Evolutionary conservation across 2,797 vertebrate genomes (phyloP), one percentile per base, ranked within the genome.

Genomic region (Pempheris klunzingeri): DNA sequence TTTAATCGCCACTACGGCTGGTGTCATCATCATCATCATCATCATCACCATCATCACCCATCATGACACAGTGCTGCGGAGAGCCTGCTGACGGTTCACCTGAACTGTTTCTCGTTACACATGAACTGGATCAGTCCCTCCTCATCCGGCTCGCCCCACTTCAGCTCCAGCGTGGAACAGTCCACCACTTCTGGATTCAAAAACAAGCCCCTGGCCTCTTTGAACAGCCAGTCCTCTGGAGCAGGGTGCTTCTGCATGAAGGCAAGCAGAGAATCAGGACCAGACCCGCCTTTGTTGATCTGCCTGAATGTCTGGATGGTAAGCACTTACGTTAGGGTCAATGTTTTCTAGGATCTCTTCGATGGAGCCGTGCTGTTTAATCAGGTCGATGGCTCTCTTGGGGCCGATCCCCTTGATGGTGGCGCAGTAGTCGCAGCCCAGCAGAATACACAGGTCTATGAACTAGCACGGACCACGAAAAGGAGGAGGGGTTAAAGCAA

Each of bases 401-500:
- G 98, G 98, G 46, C 98, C 98, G 0, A 99, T 96, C 54, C 98
- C 98, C 8, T 97, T 97, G 82, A 99, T 99, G 79, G 97, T 98
- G 77, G 96, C 96, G 0, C 98, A 99, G 95, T 99, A 99, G 90
- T 99, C 98, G 0, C 97, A 99, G 74, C 98, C 98, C 85, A 99
- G 92, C 53, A 99, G 94, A 89, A 99, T 99, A 77, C 98, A 99
- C 32, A 99, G 93, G 83, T 99, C 98, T 81, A 99, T 96, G 28
- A 99, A 99, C 96, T 99, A 90, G 36, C 11, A n/a, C 1, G 49
- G 22, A 47, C 5, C 4, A 44, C 0, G 0, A 14, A 18, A 38
- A 4, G 1, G 50, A 14, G 41, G 3, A 6, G 0, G 3, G 3
- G 61, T 30, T 17, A 20, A 65, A 46, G 8, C 61, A 12, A 32